Evolutionary conservation across 1,140 invertebrate genomes (phyloP).

Genomic region (Aphidius gifuensis): DNA sequence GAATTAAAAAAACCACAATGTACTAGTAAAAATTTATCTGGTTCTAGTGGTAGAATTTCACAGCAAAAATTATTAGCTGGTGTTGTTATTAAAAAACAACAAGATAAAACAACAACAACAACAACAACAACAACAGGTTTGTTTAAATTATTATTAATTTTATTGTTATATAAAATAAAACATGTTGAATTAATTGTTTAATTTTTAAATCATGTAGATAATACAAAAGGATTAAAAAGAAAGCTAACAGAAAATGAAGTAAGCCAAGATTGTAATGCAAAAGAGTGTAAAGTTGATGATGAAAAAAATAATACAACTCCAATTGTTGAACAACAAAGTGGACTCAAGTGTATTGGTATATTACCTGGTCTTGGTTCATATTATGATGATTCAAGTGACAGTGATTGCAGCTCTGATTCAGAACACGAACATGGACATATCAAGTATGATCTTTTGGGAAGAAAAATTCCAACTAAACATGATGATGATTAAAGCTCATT

Average conservation of each 20-base stretch:
- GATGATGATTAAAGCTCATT: constrained; percentile 24
- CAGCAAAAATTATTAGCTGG: constrained; percentile 62
- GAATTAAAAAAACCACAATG: constrained; percentile 54
- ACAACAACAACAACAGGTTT: constrained; percentile 54
- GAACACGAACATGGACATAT: constrained; percentile 56
- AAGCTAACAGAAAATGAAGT: constrained; percentile 60
- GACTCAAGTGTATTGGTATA: constrained; percentile 65
- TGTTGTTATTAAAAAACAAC: constrained; percentile 58
- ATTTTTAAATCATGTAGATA: constrained; percentile 32
- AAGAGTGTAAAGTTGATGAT: constrained; percentile 19
- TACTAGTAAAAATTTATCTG: constrained; percentile 37
- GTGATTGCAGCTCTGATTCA: constrained; percentile 61
- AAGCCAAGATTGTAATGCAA: constrained; percentile 33
- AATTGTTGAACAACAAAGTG: constrained; percentile 19
- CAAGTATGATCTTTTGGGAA: constrained; percentile 60
- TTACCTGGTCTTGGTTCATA: constrained; percentile 70
- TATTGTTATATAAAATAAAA: too few species aligned
- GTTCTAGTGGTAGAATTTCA: constrained; percentile 46
- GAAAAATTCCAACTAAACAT: constrained; percentile 46
- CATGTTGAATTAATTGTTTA: neutral
- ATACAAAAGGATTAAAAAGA: constrained; percentile 53
- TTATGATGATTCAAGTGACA: constrained; percentile 71
- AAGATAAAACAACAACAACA: constrained; percentile 50
- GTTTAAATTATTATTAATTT: neutral
- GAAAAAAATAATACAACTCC: constrained; percentile 4